Conservation (phyloP, 2,797 vertebrate species). For the Florisuga fusca region DNA sequence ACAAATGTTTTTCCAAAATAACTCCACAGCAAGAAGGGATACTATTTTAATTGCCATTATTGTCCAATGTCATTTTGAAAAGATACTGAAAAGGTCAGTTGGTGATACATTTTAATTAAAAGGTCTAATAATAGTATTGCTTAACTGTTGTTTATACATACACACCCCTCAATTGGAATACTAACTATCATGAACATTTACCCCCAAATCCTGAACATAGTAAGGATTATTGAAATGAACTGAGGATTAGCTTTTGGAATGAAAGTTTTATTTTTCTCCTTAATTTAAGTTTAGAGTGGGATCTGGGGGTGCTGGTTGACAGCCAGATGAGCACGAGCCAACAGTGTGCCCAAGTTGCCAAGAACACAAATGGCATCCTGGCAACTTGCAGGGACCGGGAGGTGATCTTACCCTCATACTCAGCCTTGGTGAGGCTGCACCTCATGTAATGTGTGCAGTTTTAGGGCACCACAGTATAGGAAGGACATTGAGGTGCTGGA, state of each 20-base stretch:
- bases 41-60: background rate
- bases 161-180: background rate
- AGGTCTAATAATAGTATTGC: background rate
- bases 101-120: background rate
- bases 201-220: background rate
- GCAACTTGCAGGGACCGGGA: no score
- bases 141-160: background rate
- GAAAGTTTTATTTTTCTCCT: background rate
- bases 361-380: no score
- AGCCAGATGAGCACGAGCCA: no score
- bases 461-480: no score
- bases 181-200: background rate
- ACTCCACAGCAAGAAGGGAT: background rate
- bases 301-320: no score
- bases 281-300: background rate
- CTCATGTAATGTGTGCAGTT: no score
- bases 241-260: background rate
- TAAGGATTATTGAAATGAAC: background rate
- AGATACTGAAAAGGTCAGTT: background rate
- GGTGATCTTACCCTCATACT: no score
- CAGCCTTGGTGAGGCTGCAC: no score
- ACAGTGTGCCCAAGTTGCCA: no score
- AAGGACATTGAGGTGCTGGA: no score
- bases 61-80: background rate
- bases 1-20: background rate